Evolutionary conservation across 2,888 invertebrate genomes (phyloP), one percentile per base, ranked within the genome.

Genomic region (Cynaeus angustus): DNA sequence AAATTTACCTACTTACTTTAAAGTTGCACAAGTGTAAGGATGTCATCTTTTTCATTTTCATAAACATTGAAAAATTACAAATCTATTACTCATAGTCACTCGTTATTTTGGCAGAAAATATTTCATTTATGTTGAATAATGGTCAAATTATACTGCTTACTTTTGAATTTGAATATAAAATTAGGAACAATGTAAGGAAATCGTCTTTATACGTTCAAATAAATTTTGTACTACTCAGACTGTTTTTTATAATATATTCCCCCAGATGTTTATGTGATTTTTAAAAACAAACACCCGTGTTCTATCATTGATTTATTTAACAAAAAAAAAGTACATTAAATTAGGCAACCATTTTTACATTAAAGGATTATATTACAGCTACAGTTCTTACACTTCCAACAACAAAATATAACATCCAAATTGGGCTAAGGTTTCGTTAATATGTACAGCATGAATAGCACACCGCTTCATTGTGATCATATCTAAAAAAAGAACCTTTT

Each of bases 381-480:
- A n/a, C n/a, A n/a, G n/a, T n/a, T n/a, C n/a, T n/a, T n/a, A n/a
- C n/a, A n/a, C n/a, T n/a, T n/a, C n/a, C n/a, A n/a, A n/a, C n/a
- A n/a, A n/a, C n/a, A n/a, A n/a, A n/a, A n/a, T n/a, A n/a, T n/a
- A n/a, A n/a, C n/a, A n/a, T n/a, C n/a, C n/a, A n/a, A n/a, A n/a
- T n/a, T n/a, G n/a, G n/a, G n/a, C n/a, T n/a, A n/a, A n/a, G n/a
- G 7, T n/a, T 2, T 33, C 1, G 9, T 55, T 13, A 66, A 28
- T 50, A 67, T 37, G n/a, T 26, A 28, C 58, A 67, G 37, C 67
- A 67, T n/a, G 67, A 50, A 8, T 59, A 50, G 46, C 67, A 67
- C 13, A 52, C 67, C 7, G 67, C 48, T 28, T 59, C 67, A 30
- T 52, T 58, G 38, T 67, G 50, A 41, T 67, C 67, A 33, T 67